Evolutionary conservation across 2,797 vertebrate species (phyloP).

Genomic region (Hoplostethus mediterraneus): DNA sequence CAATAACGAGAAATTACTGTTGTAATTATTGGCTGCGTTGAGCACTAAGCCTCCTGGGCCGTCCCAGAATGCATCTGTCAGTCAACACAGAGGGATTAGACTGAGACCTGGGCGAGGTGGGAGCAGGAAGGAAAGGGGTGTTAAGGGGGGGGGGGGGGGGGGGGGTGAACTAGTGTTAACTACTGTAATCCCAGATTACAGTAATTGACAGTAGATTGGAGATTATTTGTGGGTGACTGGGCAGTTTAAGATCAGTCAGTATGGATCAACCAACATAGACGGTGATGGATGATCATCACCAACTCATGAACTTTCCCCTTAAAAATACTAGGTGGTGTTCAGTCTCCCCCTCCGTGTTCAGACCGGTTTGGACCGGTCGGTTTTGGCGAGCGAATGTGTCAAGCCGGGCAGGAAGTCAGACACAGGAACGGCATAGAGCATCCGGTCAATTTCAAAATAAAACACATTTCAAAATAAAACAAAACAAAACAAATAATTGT

Average conservation of each 20-base stretch:
- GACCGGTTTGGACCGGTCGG: no score
- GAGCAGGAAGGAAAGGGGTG: conserved; percentile 4
- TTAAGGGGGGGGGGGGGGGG: neutral
- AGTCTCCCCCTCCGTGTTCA: no score
- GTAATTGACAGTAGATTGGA: neutral
- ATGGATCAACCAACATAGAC: no score
- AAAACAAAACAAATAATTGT: no score
- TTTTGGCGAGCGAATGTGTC: no score
- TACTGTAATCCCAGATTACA: conserved; percentile 43
- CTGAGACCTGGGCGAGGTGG: conserved; percentile 37
- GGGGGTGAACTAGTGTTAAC: neutral
- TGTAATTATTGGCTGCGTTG: neutral
- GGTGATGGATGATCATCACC: no score
- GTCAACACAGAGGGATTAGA: conserved; percentile 44
- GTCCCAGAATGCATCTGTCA: conserved; percentile 45
- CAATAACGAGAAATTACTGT: neutral
- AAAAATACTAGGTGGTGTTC: no score
- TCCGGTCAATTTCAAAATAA: no score
- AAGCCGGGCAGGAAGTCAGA: no score
- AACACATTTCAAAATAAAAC: no score
- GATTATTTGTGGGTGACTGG: conserved; percentile 31
- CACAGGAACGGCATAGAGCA: no score
- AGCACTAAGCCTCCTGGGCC: neutral
- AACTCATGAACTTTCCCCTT: no score
- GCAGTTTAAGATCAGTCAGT: neutral